Base-by-base conservation (phyloP, 1,140 invertebrate species). In the Caerostris extrusa region DNA sequence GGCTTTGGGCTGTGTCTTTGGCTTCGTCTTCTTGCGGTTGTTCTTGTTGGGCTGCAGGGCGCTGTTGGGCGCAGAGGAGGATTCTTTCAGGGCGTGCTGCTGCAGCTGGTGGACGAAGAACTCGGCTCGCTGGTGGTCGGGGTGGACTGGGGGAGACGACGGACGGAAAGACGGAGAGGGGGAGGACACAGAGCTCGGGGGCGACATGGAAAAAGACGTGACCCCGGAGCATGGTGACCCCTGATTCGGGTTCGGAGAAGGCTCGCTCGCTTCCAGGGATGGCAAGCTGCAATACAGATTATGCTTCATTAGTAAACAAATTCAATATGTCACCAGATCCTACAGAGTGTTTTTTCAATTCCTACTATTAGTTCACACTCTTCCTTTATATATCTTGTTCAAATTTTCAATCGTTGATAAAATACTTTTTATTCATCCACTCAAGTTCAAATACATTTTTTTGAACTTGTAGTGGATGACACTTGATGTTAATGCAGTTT, bases 11-110 rank as follows among this genome's bases (percentile, higher is more conserved):
- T 97, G 96, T 6, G 97, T 97, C 95, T 98, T 98, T 83, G 97
- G 97, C 96, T 98, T 98, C 57, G 97, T 97, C 96, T 99, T 99
- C 96, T 99, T 99, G 77, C 98, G 96, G 95, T 98, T 98, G 95
- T 98, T 98, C 34, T 34, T 34, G 34, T 34, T 34, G 34, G 34
- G 34, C 34, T 34, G 34, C 34, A 34, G 34, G 34, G 34, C 34
- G 82, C 82, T 90, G 61, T 17, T 90, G 88, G 50, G 53, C 34
- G 94, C 95, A 94, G 92, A 97, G 86, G 97, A 87, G 60, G 88
- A 10, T 19, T 82, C 71, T 8, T 91, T 91, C 4, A 81, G n/a
- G 12, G 8, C 19, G 53, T 90, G 64, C 17, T 87, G 94, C 85
- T 83, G 87, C 77, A 71, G 93, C n/a, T 58, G 83, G 77, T 93